Evolutionary conservation across 2,888 invertebrate genomes (phyloP).

Genomic region (Anaspis maculata): DNA sequence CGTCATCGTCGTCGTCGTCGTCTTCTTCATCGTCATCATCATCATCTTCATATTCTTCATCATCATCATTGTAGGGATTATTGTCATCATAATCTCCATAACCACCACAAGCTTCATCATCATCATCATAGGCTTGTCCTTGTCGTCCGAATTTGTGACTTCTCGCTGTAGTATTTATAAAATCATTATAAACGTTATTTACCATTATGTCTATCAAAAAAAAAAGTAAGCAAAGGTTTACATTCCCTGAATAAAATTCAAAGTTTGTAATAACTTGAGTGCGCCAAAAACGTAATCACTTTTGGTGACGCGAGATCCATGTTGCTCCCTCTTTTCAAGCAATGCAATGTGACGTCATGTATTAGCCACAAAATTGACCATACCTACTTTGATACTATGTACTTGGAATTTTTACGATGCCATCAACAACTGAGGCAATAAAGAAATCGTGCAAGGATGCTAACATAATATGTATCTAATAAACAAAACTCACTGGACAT

Average conservation of each 20-base stretch:
- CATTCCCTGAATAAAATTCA: not conserved
- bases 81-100: constrained; percentile 45
- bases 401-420: no score
- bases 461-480: not conserved
- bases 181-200: not conserved
- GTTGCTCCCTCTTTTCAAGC: no score
- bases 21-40: constrained; percentile 34
- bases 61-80: constrained; percentile 43
- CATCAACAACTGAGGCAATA: no score
- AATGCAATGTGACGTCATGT: no score
- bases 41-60: constrained; percentile 35
- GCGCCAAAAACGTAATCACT: no score
- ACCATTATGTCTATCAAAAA: no score
- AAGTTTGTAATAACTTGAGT: no score
- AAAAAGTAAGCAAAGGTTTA: no score
- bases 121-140: constrained; percentile 52
- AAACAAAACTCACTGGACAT: constrained; percentile 72
- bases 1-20: constrained; percentile 31
- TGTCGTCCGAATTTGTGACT: constrained; percentile 86
- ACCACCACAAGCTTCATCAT: constrained; percentile 44
- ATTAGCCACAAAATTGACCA: no score
- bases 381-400: no score
- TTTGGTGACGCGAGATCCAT: no score
- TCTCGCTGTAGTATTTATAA: constrained; percentile 54
- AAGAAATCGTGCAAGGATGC: no score